phyloP scores from a whole-genome alignment of 2,113 vertebrate species.

The Catharus fuscescens region DNA sequence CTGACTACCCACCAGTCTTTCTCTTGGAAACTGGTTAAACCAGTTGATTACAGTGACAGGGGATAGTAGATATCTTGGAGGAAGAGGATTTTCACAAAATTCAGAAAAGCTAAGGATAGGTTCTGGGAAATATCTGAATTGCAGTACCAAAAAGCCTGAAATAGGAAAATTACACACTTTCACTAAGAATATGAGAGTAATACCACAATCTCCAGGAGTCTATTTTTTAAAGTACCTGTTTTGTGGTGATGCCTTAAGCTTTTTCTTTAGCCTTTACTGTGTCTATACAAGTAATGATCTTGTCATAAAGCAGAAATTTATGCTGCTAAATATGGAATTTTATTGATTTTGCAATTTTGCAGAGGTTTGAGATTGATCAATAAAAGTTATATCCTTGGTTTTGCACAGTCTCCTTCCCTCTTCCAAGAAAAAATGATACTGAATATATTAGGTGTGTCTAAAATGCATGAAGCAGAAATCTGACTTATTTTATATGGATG shows the following conservation, averaged over 20 bases:
- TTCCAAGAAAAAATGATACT: background rate
- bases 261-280: background rate
- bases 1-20: background rate
- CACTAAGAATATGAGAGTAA: background rate
- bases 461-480: background rate
- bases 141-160: background rate
- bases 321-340: background rate
- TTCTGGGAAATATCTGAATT: background rate
- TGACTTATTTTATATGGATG: background rate
- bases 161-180: background rate
- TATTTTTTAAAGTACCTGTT: background rate
- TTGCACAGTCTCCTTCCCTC: background rate
- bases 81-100: background rate
- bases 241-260: background rate
- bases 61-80: background rate
- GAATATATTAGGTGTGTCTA: background rate
- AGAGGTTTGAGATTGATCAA: background rate
- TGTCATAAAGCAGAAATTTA: background rate
- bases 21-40: background rate
- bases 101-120: accelerated
- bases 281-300: background rate
- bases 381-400: background rate
- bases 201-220: background rate
- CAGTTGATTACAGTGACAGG: background rate
- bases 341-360: background rate